Base-by-base conservation (phyloP, 2,113 vertebrate species). In the Lathamus discolor region DNA sequence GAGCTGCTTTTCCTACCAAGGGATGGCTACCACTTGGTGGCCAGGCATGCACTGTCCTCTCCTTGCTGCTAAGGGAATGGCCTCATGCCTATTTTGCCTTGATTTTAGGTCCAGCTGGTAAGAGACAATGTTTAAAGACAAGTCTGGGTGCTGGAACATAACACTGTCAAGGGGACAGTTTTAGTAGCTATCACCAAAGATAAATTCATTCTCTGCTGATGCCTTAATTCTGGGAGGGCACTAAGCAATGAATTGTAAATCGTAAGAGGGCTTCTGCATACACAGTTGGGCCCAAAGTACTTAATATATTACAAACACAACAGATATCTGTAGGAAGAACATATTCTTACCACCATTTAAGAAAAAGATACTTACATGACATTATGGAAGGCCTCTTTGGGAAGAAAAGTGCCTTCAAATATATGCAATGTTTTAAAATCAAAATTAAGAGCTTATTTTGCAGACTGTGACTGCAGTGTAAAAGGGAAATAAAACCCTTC, bases 391-490 rank as follows among this genome's bases (percentile, higher is more conserved):
- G 59, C 27, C 10, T 74, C 43, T 77, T 14, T 3, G 24, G 51
- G 27, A 5, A 28, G 33, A 57, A 57, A 27, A 23, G 2, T 8
- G 27, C 25, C 73, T 86, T 85, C 79, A 75, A 94, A 55, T 54
- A 57, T 8, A 29, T 84, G 78, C 33, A 31, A 11, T 25, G 33
- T 64, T 64, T 79, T 17, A 49, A 93, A 86, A 49, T 54, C 22
- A 59, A 90, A 93, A 80, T 48, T 31, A 63, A 52, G 44, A 83
- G 54, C 83, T 90, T 63, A 59, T 90, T 92, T 79, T 93, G 37
- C 46, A 80, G 76, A 41, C 49, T 67, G 37, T 37, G 73, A 54
- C 7, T 82, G 52, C 18, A 44, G 10, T 74, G 61, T 55, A 61
- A 63, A 86, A 86, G 19, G n/a, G 10, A 49, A 95, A 84, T 46